Evolutionary conservation across 1,140 invertebrate genomes (phyloP), one percentile per base, ranked within the genome.

Genomic region (Drosophila parvula): DNA sequence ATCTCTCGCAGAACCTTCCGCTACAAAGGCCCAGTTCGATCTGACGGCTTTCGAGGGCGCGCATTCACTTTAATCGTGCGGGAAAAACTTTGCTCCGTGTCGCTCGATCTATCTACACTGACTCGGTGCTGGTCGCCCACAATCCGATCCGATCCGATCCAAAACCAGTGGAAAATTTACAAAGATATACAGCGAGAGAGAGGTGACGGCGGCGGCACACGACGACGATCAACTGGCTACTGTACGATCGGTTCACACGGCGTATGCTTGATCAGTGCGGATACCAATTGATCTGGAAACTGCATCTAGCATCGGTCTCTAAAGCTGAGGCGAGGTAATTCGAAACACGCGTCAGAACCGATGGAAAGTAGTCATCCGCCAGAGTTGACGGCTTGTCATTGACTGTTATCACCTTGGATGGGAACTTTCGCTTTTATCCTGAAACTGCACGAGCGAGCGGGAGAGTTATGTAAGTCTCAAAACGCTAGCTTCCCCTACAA

Each of bases 1-100:
- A 51, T 34, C 36, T 59, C 38, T 12, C 4, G 44, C 11, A 70
- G 69, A 50, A 73, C 67, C 67, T 48, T 36, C n/a, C 81, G 48
- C 82, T 41, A 22, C 74, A 16, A 64, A 63, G 79, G 28, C 45
- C 70, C 44, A 73, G 79, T 45, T 79, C 73, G 74, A 88, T 85
- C 82, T 85, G 83, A 82, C 79, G 56, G 65, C 62, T 71, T 65
- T 63, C 68, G 78, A 81, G 80, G 77, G 78, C 56, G 53, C 45
- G 68, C 74, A 62, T 76, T 75, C 34, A 56, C 38, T 86, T 85
- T 81, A 86, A 70, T 75, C 64, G 59, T 76, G 45, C 63, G 73
- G 71, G 78, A 77, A 84, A 78, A 84, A 80, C 61, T 83, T 50
- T 45, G 47, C 55, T 43, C n/a, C 9, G 30, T n/a, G 12, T 14